phyloP scores from a whole-genome alignment of 2,797 vertebrate species.

The Pseudopleuronectes americanus region DNA sequence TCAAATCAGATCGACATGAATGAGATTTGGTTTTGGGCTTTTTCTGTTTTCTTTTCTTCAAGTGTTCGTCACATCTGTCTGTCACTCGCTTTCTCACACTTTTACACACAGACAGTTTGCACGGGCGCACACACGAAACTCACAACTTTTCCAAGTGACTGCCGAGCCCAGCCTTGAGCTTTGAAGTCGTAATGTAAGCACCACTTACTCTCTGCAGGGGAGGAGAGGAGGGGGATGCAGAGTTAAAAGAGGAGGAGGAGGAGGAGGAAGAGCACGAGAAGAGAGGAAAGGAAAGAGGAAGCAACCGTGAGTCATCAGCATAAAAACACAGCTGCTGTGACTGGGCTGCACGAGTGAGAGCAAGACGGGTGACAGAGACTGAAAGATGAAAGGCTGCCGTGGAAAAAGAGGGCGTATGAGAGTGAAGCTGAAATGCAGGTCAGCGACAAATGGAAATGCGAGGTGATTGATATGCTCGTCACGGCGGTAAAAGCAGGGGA shows the following conservation, averaged over 20 bases:
- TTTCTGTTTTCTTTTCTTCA: constrained; percentile 27
- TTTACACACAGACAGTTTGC: constrained; percentile 26
- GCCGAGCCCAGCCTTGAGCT: constrained; percentile 37
- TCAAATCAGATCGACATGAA: constrained; percentile 56
- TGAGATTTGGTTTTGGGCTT: constrained; percentile 36
- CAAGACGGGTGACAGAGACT: constrained; percentile 65
- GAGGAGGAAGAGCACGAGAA: not conserved
- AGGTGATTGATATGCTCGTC: constrained; percentile 73
- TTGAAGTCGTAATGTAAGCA: constrained; percentile 50
- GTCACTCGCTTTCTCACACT: constrained; percentile 20
- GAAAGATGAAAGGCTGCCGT: constrained; percentile 66
- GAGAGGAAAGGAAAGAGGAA: constrained; percentile 25
- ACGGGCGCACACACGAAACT: constrained; percentile 6
- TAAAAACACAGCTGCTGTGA: constrained; percentile 72
- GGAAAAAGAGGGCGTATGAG: constrained; percentile 52
- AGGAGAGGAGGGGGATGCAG: constrained; percentile 34
- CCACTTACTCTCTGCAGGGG: constrained; percentile 47
- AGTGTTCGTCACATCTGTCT: constrained; percentile 41
- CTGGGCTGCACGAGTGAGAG: constrained; percentile 62
- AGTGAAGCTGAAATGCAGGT: constrained; percentile 71
- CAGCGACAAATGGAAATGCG: constrained; percentile 72
- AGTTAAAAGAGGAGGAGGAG: constrained; percentile 25
- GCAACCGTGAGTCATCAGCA: constrained; percentile 59
- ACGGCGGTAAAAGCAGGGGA: constrained; percentile 49
- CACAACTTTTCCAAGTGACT: constrained; percentile 45